A percentile compares a stretch with the other conserved stretches of the same genome.
Conservation (phyloP, 2,113 vertebrate species). For the Chelonoidis abingdonii region DNA sequence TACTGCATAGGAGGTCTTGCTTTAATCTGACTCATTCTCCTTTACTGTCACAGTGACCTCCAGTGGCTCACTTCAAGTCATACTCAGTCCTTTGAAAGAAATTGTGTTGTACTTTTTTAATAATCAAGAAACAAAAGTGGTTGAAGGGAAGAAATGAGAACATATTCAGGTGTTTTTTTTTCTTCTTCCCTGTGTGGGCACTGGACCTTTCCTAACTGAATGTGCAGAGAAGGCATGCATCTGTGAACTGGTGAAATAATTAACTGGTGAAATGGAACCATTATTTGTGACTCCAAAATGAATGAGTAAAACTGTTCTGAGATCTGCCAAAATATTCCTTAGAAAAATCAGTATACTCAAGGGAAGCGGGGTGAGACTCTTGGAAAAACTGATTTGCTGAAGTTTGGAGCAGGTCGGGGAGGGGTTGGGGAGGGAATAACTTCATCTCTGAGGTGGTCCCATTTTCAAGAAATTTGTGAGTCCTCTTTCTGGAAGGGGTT, state of each 20-base stretch:
- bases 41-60: constrained; percentile 68
- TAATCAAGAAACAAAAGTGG: background rate
- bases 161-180: background rate
- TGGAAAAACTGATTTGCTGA: constrained; percentile 73
- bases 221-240: constrained; percentile 5
- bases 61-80: constrained; percentile 41
- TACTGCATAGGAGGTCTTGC: constrained; percentile 14
- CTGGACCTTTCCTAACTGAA: background rate
- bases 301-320: constrained; percentile 57
- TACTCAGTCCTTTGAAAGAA: background rate
- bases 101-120: background rate
- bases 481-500: constrained; percentile 80
- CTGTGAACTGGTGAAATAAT: constrained; percentile 66
- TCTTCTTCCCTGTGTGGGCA: background rate
- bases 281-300: constrained; percentile 66
- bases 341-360: constrained; percentile 71
- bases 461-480: constrained; percentile 76
- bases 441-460: constrained; percentile 81
- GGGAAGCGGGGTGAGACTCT: constrained; percentile 1
- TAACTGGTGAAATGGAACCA: constrained; percentile 48
- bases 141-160: background rate
- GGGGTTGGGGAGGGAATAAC: constrained; percentile 60
- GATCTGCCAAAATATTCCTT: constrained; percentile 63
- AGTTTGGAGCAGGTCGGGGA: constrained; percentile 75
- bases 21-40: constrained; percentile 4